Evolutionary conservation across 2,888 invertebrate genomes (phyloP).

Genomic region (Chirona hameri): DNA sequence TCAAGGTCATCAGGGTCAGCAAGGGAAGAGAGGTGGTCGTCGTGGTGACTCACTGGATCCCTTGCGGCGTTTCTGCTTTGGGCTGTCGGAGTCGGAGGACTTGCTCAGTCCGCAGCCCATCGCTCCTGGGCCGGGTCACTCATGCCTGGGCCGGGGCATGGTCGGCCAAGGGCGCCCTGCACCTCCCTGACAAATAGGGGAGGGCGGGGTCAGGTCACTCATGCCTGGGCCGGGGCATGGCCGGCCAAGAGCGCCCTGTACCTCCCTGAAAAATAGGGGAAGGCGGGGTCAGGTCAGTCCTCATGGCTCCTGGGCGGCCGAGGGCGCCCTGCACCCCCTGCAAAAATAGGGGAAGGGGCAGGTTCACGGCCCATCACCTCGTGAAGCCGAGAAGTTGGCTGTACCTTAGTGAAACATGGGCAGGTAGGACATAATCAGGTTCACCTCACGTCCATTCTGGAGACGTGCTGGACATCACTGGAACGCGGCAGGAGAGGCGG

Average conservation of each 20-base stretch:
- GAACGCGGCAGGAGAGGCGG: too few relatives aligned
- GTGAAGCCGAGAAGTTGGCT: too few relatives aligned
- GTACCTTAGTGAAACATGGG: too few relatives aligned
- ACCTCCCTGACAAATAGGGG: neutral
- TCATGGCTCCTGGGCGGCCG: too few relatives aligned
- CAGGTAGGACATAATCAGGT: too few relatives aligned
- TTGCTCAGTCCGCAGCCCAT: slow-evolving; percentile 26
- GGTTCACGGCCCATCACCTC: too few relatives aligned
- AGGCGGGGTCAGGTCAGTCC: neutral
- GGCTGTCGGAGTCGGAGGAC: slow-evolving; percentile 24
- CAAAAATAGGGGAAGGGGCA: too few relatives aligned
- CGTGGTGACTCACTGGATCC: neutral
- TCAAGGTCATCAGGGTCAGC: neutral
- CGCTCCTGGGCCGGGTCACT: neutral
- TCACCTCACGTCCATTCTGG: too few relatives aligned
- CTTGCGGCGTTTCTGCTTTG: neutral
- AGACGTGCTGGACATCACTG: too few relatives aligned
- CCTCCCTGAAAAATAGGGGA: too few relatives aligned
- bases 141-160: neutral
- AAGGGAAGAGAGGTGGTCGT: neutral
- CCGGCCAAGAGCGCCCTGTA: neutral
- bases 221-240: neutral
- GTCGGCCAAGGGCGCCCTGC: neutral
- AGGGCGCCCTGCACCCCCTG: too few relatives aligned
- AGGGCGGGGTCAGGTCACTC: neutral